Evolutionary conservation across 2,113 vertebrate genomes (phyloP), one percentile per base, ranked within the genome.

Genomic region (Motacilla tschutschensis): DNA sequence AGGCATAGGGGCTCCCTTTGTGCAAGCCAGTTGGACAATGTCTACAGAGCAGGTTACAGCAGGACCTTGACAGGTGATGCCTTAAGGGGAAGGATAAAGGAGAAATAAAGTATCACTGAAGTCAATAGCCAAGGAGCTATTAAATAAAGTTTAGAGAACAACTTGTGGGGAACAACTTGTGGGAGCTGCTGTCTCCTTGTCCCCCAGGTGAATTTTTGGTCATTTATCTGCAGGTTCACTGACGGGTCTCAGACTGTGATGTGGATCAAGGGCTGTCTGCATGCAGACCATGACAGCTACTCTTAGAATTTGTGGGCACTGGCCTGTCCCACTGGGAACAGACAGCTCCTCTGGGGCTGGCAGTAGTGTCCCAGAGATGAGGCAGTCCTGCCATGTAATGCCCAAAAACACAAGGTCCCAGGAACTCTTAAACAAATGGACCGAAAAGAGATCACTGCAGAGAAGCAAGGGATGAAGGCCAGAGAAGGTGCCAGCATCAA

Each of bases 301-400:
- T 3, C 2, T 67, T 41, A 64, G 5, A 5, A 10, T 78, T 63
- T 2, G 3, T 1, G 2, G 14, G 4, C 12, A 76, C 8, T 44
- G 3, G 6, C 12, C 78, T 62, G 33, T 77, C 25, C 69, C 21
- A 28, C 2, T 3, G 1, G 3, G 6, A 21, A 5, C 24, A 44
- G 18, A 48, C 2, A 4, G 18, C 12, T 63, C 9, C 8, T 50
- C 29, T 54, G 24, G 4, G 14, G 6, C 14, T 71, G 14, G 1
- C 28, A 64, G 24, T 19, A 51, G 7, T 67, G 28, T 38, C 17
- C n/a, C 28, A 72, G 25, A 69, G 17, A 28, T 8, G 13, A 40
- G 12, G 6, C 4, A 63, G 26, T 67, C 12, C 41, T 76, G n/a
- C 28, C 5, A 9, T 38, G 18, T n/a, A 10, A 8, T 58, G 14